Percentiles rank a stretch among this genome's conserved stretches.
Evolutionary conservation across 1,140 invertebrate species (phyloP).

Genomic region (Orchesella cincta): DNA sequence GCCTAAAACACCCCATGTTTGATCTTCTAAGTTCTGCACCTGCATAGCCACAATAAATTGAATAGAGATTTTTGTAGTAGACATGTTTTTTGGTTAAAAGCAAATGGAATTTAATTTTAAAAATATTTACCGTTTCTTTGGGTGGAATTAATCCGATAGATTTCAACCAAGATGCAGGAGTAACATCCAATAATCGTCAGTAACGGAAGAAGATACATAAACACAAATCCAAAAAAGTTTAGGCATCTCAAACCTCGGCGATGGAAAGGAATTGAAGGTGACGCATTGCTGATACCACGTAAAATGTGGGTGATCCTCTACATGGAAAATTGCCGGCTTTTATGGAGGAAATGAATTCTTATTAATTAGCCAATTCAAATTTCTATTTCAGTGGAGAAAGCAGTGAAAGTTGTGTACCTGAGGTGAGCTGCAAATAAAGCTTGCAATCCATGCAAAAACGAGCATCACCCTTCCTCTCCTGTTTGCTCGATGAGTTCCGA

Average conservation of each 20-base stretch:
- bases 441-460: constrained; percentile 54
- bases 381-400: too few species aligned
- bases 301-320: constrained; percentile 72
- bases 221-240: constrained; percentile 72
- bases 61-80: too few species aligned
- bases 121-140: too few species aligned
- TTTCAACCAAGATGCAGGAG: constrained; percentile 77
- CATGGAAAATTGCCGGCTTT: constrained; percentile 79
- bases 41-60: too few species aligned
- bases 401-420: too few species aligned
- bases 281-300: constrained; percentile 81
- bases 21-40: too few species aligned
- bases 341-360: too few species aligned
- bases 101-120: too few species aligned
- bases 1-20: too few species aligned
- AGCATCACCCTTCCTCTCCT: constrained; percentile 55
- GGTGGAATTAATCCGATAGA: constrained; percentile 61
- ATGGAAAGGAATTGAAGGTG: constrained; percentile 71
- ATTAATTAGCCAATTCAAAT: too few species aligned
- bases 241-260: constrained; percentile 67
- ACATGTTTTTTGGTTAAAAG: too few species aligned
- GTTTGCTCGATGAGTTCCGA: constrained; percentile 69
- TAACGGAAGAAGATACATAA: constrained; percentile 83
- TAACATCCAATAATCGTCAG: constrained; percentile 83
- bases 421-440: constrained; percentile 56